A percentile compares a stretch with the other conserved stretches of the same genome.
These are phyloP conservation scores for Cheirogaleus major DNA, from an alignment of 2,797 vertebrate genomes.

Conservation along the genomic window DNA sequence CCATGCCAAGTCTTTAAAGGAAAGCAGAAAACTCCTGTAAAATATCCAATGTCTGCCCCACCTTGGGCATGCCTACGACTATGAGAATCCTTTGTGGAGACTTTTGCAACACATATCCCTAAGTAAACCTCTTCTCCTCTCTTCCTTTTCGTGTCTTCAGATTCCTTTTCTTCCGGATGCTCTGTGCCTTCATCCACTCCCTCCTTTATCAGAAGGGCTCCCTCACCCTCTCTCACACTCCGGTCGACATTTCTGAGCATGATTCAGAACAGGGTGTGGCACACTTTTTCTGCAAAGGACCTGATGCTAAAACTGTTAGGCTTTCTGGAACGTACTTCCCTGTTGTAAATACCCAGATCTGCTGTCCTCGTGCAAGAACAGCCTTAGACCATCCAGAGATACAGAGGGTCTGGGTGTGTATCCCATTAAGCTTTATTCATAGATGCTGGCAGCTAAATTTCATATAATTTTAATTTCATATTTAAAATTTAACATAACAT, in stretches of 20 bases:
- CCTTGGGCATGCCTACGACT: fast-evolving
- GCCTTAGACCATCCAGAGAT: background rate
- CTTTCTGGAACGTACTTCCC: background rate
- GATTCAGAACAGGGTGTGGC: background rate
- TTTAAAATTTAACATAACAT: background rate
- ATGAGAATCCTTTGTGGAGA: background rate
- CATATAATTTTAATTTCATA: background rate
- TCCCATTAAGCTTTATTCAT: background rate
- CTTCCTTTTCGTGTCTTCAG: background rate
- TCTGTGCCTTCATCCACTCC: background rate
- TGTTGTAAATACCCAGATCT: background rate
- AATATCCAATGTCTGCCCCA: background rate
- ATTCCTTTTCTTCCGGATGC: background rate
- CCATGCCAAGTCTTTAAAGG: background rate
- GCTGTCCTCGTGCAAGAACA: background rate
- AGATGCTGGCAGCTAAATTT: background rate
- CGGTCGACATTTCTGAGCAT: background rate
- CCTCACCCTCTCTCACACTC: background rate
- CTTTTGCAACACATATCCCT: no score
- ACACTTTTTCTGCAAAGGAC: background rate
- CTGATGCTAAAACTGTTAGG: background rate
- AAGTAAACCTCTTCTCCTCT: background rate
- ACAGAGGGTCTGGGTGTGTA: background rate
- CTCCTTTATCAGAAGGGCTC: background rate
- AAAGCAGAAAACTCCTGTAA: background rate